Evolutionary conservation across 1,140 invertebrate genomes (phyloP).

Genomic region (Grapholita molesta): DNA sequence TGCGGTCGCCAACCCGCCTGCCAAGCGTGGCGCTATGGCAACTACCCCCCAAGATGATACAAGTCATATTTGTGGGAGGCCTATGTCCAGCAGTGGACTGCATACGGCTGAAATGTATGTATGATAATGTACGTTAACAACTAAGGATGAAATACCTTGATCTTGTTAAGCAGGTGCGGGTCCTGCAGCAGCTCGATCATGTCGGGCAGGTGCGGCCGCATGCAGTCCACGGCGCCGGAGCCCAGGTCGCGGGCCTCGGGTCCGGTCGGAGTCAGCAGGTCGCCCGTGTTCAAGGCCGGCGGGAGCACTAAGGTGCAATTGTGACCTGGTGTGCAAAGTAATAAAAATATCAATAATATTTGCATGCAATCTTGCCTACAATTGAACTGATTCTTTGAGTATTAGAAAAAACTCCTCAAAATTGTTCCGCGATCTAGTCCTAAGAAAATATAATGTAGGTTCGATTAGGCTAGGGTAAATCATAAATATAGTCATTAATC

Average conservation of each 20-base stretch:
- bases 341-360: neutral
- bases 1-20: no score
- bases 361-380: neutral
- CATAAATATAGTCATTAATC: no score
- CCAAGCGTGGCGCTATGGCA: no score
- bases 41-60: no score
- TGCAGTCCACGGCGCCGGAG: constrained; percentile 94
- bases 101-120: no score
- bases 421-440: no score
- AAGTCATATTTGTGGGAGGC: no score
- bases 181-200: constrained; percentile 97
- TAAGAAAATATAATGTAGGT: no score
- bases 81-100: no score
- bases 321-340: constrained; percentile 35
- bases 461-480: no score
- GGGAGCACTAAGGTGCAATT: constrained; percentile 51
- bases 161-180: constrained; percentile 97
- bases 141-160: constrained; percentile 96
- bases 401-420: no score
- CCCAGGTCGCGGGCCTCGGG: constrained; percentile 78
- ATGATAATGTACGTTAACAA: no score
- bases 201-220: constrained; percentile 95
- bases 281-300: constrained; percentile 29
- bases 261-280: constrained; percentile 25
- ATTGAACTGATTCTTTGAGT: neutral